Conservation (phyloP, 2,888 invertebrate species). For the Linyphia triangularis region DNA sequence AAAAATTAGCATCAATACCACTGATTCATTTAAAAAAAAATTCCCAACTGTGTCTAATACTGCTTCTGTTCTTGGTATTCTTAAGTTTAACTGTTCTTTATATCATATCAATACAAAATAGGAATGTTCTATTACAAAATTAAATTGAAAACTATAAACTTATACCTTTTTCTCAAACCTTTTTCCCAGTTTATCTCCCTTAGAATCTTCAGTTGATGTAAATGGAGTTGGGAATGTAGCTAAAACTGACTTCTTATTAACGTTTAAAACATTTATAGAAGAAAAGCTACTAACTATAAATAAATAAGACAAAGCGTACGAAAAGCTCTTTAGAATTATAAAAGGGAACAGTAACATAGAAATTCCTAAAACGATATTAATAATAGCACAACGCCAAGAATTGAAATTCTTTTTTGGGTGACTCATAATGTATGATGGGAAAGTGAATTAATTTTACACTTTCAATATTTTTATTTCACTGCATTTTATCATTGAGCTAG, state of each 20-base stretch:
- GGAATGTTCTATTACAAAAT: background rate
- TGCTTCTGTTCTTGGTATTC: too few species aligned
- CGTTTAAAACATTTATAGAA: conserved; percentile 28
- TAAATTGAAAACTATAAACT: background rate
- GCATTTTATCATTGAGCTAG: too few species aligned
- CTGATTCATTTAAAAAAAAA: too few species aligned
- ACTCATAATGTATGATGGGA: conserved; percentile 50
- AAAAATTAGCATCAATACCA: too few species aligned
- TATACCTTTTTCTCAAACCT: conserved; percentile 29
- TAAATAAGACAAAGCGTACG: conserved; percentile 29
- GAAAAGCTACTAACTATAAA: conserved; percentile 34
- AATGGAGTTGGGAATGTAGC: conserved; percentile 17
- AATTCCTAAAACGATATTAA: conserved; percentile 19
- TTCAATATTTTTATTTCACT: too few species aligned
- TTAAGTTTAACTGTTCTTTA: too few species aligned
- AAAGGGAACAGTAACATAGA: conserved; percentile 39
- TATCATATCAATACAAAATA: too few species aligned
- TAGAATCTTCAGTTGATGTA: conserved; percentile 23
- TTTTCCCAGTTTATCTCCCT: conserved; percentile 17
- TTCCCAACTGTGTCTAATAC: too few species aligned
- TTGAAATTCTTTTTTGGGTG: conserved; percentile 31
- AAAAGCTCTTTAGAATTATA: conserved; percentile 24
- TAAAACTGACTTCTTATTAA: conserved; percentile 19
- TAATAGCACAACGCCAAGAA: conserved; percentile 28
- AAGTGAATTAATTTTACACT: too few species aligned